Conservation (phyloP, 2,113 vertebrate species). For the Elephantulus edwardii region DNA sequence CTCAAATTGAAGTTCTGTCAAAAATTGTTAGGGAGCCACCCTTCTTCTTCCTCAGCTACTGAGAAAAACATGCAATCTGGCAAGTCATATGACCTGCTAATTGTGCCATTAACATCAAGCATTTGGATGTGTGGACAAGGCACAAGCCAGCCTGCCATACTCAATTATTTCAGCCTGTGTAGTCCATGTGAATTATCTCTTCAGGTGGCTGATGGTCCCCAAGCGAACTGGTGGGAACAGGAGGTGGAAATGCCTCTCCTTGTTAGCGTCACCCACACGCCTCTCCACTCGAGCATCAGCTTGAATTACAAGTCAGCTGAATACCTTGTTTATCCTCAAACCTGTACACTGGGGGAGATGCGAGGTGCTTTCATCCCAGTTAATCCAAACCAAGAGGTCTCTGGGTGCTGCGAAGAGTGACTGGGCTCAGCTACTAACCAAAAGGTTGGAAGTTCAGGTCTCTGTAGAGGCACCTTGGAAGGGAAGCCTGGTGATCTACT, state of each 20-base stretch:
- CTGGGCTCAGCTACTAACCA: too few species aligned
- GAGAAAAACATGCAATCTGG: too few species aligned
- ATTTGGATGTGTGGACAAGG: neutral
- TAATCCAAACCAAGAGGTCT: neutral
- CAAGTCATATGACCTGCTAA: neutral
- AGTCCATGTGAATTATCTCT: neutral
- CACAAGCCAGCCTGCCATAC: conserved; percentile 18
- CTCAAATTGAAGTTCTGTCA: neutral
- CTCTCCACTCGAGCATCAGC: neutral
- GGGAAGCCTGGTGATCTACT: too few species aligned
- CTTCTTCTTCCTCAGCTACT: neutral
- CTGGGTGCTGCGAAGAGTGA: too few species aligned
- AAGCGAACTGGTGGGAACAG: neutral
- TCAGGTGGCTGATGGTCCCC: neutral
- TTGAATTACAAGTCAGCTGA: neutral
- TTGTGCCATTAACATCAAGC: neutral
- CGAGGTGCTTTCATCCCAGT: neutral
- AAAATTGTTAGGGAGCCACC: neutral
- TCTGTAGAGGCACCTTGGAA: too few species aligned
- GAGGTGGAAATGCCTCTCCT: conserved; percentile 44
- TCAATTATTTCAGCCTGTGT: conserved; percentile 30
- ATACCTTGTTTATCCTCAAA: neutral
- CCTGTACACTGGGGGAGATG: neutral
- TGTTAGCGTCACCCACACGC: neutral
- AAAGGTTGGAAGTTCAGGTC: too few species aligned